phyloP scores from a whole-genome alignment of 1,140 invertebrate species.

The Caligus rogercresseyi region DNA sequence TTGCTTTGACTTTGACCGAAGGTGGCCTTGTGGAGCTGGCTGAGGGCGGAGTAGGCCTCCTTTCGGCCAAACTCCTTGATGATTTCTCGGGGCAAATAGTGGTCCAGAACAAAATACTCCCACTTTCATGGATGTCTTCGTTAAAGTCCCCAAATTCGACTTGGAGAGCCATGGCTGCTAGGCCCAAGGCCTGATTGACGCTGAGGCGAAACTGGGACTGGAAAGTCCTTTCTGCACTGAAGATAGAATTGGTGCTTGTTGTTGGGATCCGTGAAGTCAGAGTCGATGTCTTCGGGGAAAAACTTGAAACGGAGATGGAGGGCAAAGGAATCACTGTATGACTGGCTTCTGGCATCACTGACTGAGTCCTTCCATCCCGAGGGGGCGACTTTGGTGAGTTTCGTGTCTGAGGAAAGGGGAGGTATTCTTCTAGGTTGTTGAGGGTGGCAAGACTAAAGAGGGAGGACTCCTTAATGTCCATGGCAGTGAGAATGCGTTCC shows the following conservation, averaged over 20 bases:
- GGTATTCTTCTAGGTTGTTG: background rate
- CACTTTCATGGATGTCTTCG: constrained; percentile 3
- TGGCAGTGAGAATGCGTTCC: background rate
- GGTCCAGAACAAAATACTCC: constrained; percentile 13
- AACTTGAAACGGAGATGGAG: constrained; percentile 13
- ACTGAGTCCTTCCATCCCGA: constrained; percentile 5
- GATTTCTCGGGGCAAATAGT: constrained; percentile 7
- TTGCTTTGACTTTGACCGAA: constrained; percentile 15
- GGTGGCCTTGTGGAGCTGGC: constrained; percentile 1
- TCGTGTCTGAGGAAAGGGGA: constrained; percentile 7
- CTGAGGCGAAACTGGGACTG: background rate
- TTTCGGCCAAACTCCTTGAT: constrained; percentile 2
- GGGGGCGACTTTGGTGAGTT: constrained; percentile 5
- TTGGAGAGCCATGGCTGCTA: constrained; percentile 14
- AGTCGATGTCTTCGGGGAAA: constrained; percentile 3
- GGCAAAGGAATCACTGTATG: background rate
- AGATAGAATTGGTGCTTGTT: constrained; percentile 16
- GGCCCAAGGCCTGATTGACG: background rate
- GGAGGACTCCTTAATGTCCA: constrained; percentile 11
- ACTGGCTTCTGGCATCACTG: background rate
- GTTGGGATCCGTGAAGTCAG: constrained; percentile 7
- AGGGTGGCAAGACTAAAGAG: background rate
- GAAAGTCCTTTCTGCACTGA: constrained; percentile 9
- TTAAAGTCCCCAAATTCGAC: constrained; percentile 9
- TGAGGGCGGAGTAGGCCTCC: background rate